Evolutionary conservation across 2,113 vertebrate genomes (phyloP), one percentile per base, ranked within the genome.

Genomic region (Solea solea): DNA sequence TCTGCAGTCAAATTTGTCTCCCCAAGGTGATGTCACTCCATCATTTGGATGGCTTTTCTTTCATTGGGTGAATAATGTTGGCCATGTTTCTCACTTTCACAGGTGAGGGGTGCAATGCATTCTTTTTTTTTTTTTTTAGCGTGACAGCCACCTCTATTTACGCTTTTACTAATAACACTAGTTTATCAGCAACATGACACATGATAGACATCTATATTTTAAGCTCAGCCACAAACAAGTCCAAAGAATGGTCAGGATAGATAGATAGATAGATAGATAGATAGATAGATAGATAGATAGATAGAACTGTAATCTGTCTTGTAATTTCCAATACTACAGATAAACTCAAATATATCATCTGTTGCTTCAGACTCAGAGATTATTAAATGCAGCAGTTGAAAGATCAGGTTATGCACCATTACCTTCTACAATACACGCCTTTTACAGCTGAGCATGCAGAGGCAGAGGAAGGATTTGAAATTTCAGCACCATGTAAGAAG

Each of bases 1-100:
- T 89, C 77, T 86, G 82, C 51, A 69, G 84, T 80, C 80, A 85
- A 86, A 92, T 90, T 81, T 85, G 78, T 91, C 86, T 89, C 78
- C 80, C 84, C 82, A 88, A 92, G 88, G 89, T 90, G 88, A 91
- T 81, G 83, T 82, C 74, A 88, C 81, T 91, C 80, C 77, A 90
- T 93, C 85, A 89, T 76, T 52, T 48, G 42, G 51, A 71, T 63
- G 49, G 70, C 59, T 85, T 87, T 87, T 88, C 78, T 84, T 83
- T 72, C 78, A 82, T 58, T 44, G 55, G 74, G 21, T 88, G 81
- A 77, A 64, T 80, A 70, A 88, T 80, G 80, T 64, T 64, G 12
- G 41, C 57, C 79, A 53, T 53, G 73, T 68, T 86, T 86, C 76
- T 84, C 88, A 85, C 82, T 81, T 77, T 85, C 73, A 76, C 72